Evolutionary conservation across 2,888 invertebrate genomes (phyloP).

Genomic region (Thereva nobilitata): DNA sequence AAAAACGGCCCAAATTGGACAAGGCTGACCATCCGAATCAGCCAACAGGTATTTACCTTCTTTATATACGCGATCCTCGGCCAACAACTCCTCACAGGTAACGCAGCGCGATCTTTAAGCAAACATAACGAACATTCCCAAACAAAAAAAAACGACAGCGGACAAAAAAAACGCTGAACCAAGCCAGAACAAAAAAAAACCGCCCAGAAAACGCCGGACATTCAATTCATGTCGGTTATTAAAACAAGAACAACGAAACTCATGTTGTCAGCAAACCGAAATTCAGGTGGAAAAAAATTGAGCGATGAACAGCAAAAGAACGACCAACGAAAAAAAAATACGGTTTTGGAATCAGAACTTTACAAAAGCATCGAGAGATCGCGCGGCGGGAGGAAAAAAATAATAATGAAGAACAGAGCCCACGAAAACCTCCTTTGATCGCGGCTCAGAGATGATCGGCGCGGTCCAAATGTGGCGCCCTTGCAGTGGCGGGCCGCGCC

Average conservation of each 20-base stretch:
- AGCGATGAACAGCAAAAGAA: constrained; percentile 21
- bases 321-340: constrained; percentile 12
- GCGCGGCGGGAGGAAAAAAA: constrained; percentile 12
- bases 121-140: no score
- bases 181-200: background rate
- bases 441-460: background rate
- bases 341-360: background rate
- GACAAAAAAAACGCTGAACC: background rate
- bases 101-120: no score
- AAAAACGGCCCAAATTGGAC: constrained; percentile 25
- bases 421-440: constrained; percentile 14
- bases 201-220: constrained; percentile 9
- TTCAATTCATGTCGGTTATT: constrained; percentile 19
- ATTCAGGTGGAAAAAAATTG: constrained; percentile 4
- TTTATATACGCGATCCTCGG: background rate
- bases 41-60: constrained; percentile 13
- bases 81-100: no score
- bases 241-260: background rate
- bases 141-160: background rate
- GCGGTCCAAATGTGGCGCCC: constrained; percentile 32
- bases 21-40: constrained; percentile 14
- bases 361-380: constrained; percentile 17
- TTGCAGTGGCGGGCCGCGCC: background rate
- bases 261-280: no score
- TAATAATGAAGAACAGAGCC: background rate